phyloP scores from a whole-genome alignment of 2,797 vertebrate species.

The Falco peregrinus region DNA sequence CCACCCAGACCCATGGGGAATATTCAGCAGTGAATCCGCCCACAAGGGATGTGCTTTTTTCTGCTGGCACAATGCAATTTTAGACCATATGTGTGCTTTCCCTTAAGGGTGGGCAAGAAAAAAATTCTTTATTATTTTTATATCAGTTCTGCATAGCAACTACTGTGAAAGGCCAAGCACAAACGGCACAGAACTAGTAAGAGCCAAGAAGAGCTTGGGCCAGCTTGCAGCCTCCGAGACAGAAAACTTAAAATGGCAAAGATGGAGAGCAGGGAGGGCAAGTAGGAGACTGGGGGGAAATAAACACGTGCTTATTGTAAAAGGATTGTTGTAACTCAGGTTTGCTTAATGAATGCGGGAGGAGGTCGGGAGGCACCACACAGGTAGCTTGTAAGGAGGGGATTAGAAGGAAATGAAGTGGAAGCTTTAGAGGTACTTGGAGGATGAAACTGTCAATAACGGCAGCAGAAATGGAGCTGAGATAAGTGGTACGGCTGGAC shows the following conservation, averaged over 20 bases:
- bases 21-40: conserved; percentile 1
- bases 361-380: background rate
- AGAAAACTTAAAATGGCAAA: background rate
- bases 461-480: background rate
- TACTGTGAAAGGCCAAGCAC: background rate
- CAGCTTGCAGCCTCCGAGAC: background rate
- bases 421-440: background rate
- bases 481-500: background rate
- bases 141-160: background rate
- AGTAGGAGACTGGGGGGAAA: background rate
- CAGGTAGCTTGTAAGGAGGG: background rate
- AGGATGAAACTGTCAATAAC: background rate
- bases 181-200: accelerated
- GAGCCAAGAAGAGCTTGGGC: background rate
- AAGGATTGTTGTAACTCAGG: background rate
- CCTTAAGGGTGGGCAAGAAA: conserved; percentile 2
- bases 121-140: conserved; percentile 4
- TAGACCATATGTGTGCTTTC: conserved; percentile 41
- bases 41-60: conserved; percentile 17
- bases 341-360: background rate
- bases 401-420: background rate
- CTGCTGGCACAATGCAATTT: background rate
- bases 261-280: background rate
- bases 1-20: background rate
- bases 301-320: background rate